Evolutionary conservation across 2,797 vertebrate genomes (phyloP), one percentile per base, ranked within the genome.

Genomic region (Mionectes olivaceus): DNA sequence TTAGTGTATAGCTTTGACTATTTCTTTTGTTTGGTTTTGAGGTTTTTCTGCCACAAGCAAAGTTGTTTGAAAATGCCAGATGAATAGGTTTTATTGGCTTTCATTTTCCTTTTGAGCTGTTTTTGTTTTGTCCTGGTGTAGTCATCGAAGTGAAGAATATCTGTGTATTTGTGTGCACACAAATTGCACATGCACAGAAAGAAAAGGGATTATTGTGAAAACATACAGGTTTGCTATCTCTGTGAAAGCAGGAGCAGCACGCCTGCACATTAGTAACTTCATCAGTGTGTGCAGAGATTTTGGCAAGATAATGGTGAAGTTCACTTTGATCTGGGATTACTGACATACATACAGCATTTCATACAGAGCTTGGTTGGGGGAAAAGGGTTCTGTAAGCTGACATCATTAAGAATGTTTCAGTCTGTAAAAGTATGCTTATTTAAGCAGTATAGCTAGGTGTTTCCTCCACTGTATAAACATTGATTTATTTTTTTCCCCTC

Each of bases 401-500:
- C 5, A 3, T 33, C 16, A 33, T 56, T 89, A 83, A 56, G 65
- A 81, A 69, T 90, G 24, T 63, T 82, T 75, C 55, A 23, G 8
- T 96, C 87, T 74, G 23, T 83, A 35, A 77, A 89, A 71, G 5
- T 81, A 13, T 70, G 16, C 37, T 59, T 93, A 64, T 53, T 57
- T 97, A 86, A 87, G 76, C 39, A 47, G 44, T 59, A 57, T 53
- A 94, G 56, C 39, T 93, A 71, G 49, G 19, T 85, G 59, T 94
- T 96, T 89, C 53, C 85, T 80, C 32, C 25, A 76, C 60, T 65
- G 46, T 71, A 43, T 61, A 96, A 95, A 92, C 50, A 56, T 5
- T 47, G 83, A 84, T 93, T 83, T 87, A 60, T 82, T 89, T 68
- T 68, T 67, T 83, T 28, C 13, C 7, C 19, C 10, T 77, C 13